These are phyloP conservation scores for Aptenodytes patagonicus DNA, from an alignment of 2,113 vertebrate species.

Conservation along the genomic window DNA sequence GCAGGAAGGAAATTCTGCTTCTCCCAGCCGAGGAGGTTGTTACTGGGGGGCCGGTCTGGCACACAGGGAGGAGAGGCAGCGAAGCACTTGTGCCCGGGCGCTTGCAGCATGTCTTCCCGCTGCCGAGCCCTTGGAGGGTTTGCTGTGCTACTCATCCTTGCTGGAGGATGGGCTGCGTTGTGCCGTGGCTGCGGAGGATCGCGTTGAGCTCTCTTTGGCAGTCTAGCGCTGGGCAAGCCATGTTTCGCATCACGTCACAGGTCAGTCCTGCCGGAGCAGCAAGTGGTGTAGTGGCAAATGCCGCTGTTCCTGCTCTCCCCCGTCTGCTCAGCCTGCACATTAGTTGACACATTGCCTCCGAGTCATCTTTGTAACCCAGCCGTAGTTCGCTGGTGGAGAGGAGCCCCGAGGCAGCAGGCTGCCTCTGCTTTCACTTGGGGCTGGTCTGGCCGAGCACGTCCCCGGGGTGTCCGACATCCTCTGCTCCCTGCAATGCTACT, in stretches of 20 bases:
- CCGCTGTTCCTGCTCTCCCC: not conserved
- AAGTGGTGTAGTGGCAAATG: not conserved
- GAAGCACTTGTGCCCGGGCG: rapidly evolving
- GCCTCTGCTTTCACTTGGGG: not conserved
- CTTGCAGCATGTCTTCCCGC: rapidly evolving
- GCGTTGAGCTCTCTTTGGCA: not conserved
- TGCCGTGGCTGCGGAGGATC: not conserved
- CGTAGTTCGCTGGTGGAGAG: not conserved
- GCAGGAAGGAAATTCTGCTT: not conserved
- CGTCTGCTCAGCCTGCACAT: not conserved
- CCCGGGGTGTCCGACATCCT: rapidly evolving
- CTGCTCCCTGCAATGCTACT: rapidly evolving
- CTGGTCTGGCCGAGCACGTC: not conserved
- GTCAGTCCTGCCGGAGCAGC: not conserved
- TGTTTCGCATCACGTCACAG: not conserved
- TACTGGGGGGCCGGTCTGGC: not conserved
- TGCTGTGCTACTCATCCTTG: not conserved
- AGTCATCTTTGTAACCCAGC: not conserved
- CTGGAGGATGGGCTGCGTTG: rapidly evolving
- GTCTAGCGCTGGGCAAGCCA: not conserved
- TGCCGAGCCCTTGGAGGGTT: not conserved
- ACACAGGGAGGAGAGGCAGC: rapidly evolving
- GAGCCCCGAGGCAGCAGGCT: not conserved
- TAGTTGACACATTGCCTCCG: rapidly evolving
- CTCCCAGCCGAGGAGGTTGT: not conserved